phyloP scores from a whole-genome alignment of 2,113 vertebrate genomes.

The Donacobius atricapilla region DNA sequence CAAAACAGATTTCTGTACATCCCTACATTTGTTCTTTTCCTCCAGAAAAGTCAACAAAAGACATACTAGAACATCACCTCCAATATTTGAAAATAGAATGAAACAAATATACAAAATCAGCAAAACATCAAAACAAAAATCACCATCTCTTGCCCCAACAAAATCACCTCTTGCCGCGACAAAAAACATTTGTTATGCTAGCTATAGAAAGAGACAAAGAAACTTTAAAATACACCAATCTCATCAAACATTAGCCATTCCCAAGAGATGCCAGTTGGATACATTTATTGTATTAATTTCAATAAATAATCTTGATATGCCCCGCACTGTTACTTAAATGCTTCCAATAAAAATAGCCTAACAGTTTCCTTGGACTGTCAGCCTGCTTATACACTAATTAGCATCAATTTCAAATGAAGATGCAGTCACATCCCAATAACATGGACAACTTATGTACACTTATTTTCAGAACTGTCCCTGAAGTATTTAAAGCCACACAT shows the following conservation, averaged over 20 bases:
- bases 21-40: neutral
- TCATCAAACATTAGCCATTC: neutral
- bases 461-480: neutral
- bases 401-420: neutral
- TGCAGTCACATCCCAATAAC: neutral
- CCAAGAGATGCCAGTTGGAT: neutral
- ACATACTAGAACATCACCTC: neutral
- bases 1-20: neutral
- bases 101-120: neutral
- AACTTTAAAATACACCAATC: neutral
- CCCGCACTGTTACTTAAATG: neutral
- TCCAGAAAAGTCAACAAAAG: neutral
- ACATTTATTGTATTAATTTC: neutral
- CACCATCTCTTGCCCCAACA: too few relatives aligned
- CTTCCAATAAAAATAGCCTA: neutral
- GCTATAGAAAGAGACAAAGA: neutral
- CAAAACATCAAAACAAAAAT: too few relatives aligned
- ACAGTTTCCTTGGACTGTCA: neutral
- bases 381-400: neutral
- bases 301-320: neutral
- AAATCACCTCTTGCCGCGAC: neutral
- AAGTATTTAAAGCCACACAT: neutral
- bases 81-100: neutral
- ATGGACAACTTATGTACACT: neutral
- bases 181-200: too few relatives aligned